Evolutionary conservation across 2,113 vertebrate species (phyloP).

Genomic region (Ceratotherium simum): DNA sequence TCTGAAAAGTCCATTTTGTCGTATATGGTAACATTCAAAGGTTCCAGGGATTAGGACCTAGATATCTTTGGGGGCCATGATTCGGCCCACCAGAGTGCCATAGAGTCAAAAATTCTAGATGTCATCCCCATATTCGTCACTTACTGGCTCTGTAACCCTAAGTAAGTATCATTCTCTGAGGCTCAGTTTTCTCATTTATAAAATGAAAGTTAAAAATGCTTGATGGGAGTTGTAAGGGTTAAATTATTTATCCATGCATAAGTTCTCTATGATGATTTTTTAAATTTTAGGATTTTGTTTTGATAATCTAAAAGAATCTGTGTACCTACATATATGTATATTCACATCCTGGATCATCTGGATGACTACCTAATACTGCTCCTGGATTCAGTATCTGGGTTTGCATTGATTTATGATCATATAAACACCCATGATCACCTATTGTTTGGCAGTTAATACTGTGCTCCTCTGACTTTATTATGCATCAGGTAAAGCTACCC

Average conservation of each 20-base stretch:
- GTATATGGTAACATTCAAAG: not conserved
- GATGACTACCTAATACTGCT: not conserved
- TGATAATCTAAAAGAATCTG: not conserved
- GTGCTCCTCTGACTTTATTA: not conserved
- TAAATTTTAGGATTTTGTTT: not conserved
- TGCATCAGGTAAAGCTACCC: not conserved
- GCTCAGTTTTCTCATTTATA: not conserved
- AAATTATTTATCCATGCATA: not conserved
- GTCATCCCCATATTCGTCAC: not conserved
- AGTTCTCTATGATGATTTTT: not conserved
- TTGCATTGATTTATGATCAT: not conserved
- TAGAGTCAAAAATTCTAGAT: not conserved
- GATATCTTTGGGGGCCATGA: not conserved
- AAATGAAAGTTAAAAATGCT: not conserved
- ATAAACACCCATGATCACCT: not conserved
- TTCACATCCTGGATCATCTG: not conserved
- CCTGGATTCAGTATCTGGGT: not conserved
- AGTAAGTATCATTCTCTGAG: not conserved
- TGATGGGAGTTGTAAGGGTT: not conserved
- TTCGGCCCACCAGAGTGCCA: not conserved
- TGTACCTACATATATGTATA: not conserved
- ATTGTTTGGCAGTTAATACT: not conserved
- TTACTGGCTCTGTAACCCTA: not conserved
- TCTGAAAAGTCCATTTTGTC: not conserved
- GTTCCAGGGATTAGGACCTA: not conserved